A percentile compares a stretch with the other conserved stretches of the same genome.
Conservation (phyloP, 2,797 vertebrate species). For the Babyrousa celebensis region DNA sequence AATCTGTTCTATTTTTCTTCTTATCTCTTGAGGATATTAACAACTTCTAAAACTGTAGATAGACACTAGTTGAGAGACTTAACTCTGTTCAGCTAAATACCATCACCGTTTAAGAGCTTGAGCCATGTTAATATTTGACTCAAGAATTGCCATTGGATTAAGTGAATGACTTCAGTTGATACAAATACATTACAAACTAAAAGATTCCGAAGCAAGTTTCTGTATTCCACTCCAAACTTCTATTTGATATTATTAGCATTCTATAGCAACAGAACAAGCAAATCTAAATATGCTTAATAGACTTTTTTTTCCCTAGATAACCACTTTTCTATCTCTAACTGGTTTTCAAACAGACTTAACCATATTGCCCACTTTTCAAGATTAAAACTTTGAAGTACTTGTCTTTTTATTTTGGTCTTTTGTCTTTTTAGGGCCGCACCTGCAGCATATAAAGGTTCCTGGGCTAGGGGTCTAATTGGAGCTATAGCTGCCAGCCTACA, state of each 20-base stretch:
- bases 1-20: constrained; percentile 20
- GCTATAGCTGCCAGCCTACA: no score
- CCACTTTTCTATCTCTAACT: background rate
- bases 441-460: no score
- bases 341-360: background rate
- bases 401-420: no score
- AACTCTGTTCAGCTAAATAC: background rate
- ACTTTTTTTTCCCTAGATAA: background rate
- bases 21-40: background rate
- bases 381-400: background rate
- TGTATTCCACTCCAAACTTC: background rate
- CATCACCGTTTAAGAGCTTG: background rate
- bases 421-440: no score
- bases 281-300: background rate
- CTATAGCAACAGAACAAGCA: background rate
- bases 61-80: background rate
- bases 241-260: background rate
- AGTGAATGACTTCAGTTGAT: background rate
- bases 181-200: background rate
- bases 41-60: background rate
- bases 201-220: background rate
- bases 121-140: background rate
- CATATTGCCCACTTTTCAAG: background rate
- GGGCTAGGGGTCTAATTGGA: no score
- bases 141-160: background rate